Evolutionary conservation across 2,888 invertebrate genomes (phyloP).

Genomic region (Lypha dubia): DNA sequence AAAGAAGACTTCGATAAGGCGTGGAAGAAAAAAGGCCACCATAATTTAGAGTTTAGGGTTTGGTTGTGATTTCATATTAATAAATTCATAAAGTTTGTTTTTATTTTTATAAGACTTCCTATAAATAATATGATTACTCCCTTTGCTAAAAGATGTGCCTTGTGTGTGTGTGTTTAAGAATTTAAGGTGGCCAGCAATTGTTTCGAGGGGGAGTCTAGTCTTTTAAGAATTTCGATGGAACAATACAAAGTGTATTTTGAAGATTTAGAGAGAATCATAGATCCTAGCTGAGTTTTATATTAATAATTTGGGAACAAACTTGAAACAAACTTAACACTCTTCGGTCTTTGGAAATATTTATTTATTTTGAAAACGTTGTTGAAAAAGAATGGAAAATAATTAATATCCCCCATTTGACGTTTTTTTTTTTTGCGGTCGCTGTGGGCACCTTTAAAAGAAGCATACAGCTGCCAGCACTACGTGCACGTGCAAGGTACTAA

Average conservation of each 20-base stretch:
- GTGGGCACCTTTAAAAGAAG: neutral
- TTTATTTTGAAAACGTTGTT: neutral
- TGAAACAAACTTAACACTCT: too few relatives aligned
- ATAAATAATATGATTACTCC: constrained; percentile 5
- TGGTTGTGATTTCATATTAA: constrained; percentile 64
- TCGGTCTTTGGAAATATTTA: neutral
- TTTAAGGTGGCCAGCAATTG: constrained; percentile 1
- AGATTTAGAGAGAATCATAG: neutral
- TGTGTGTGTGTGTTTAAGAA: neutral
- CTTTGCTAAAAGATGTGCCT: neutral
- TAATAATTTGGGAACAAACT: too few relatives aligned
- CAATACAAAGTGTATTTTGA: neutral
- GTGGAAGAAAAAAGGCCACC: constrained; percentile 67
- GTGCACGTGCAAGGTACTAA: neutral
- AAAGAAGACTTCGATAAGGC: constrained; percentile 56
- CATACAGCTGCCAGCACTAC: constrained; percentile 23
- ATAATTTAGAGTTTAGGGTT: constrained; percentile 67
- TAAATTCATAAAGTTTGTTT: constrained; percentile 63
- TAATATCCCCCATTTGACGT: neutral
- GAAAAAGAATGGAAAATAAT: neutral
- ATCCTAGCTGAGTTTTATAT: too few relatives aligned
- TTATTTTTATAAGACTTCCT: constrained; percentile 59
- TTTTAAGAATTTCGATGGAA: neutral
- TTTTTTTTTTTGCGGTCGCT: neutral
- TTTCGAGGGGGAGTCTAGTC: too few relatives aligned